A percentile compares a stretch with the other conserved stretches of the same genome.
Evolutionary conservation across 2,888 invertebrate genomes (phyloP).

Genomic region (Patella ulyssiponensis): DNA sequence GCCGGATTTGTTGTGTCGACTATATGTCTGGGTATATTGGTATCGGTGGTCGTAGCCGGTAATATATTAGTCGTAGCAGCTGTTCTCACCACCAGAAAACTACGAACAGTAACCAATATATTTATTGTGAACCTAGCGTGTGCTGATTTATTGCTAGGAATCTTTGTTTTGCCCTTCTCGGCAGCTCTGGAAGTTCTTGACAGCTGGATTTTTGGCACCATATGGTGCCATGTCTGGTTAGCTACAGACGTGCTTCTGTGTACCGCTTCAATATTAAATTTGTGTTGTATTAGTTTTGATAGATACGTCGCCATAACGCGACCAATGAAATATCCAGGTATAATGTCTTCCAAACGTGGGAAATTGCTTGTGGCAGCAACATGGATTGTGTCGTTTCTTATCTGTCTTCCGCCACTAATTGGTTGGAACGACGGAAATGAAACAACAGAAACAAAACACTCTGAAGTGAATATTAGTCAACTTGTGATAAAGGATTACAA

Average conservation of each 20-base stretch:
- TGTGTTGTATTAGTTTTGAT: conserved; percentile 93
- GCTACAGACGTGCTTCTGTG: conserved; percentile 99
- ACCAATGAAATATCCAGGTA: conserved; percentile 93
- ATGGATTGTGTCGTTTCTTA: conserved; percentile 95
- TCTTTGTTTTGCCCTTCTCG: conserved; percentile 95
- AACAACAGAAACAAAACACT: not conserved
- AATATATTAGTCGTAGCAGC: conserved; percentile 94
- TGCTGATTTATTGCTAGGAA: conserved; percentile 94
- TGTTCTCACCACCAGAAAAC: conserved; percentile 87
- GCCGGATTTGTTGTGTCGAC: conserved; percentile 36
- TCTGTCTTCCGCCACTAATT: conserved; percentile 95
- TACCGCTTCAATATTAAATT: conserved; percentile 95
- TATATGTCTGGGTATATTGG: conserved; percentile 76
- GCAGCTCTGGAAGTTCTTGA: conserved; percentile 87
- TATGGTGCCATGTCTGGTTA: conserved; percentile 94
- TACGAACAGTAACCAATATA: conserved; percentile 94
- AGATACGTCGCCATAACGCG: conserved; percentile 94
- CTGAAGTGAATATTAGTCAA: not conserved
- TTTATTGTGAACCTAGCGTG: conserved; percentile 97
- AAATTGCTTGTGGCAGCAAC: conserved; percentile 90
- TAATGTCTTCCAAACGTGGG: conserved; percentile 86
- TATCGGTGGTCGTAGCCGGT: conserved; percentile 90
- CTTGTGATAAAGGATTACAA: not conserved
- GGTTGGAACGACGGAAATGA: conserved; percentile 82
- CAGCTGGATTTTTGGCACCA: conserved; percentile 93